Percentiles rank a stretch among this genome's conserved stretches.
phyloP scores from a whole-genome alignment of 2,888 invertebrate species.

The Ophonus ardosiacus region DNA sequence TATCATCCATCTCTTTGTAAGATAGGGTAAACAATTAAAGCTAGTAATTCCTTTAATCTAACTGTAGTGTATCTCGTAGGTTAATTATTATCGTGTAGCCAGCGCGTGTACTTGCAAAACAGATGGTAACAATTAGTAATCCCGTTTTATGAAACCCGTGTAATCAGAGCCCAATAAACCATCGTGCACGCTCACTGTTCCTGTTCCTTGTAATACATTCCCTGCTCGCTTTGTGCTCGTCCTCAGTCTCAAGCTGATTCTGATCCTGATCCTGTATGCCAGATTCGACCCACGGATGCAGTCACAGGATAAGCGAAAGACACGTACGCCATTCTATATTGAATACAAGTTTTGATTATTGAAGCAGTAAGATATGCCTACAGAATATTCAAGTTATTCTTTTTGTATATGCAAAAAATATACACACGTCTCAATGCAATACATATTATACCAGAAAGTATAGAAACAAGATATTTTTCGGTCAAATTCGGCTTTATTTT shows the following conservation, averaged over 20 bases:
- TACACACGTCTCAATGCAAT: too few relatives aligned
- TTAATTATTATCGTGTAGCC: neutral
- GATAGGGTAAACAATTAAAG: neutral
- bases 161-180: constrained; percentile 31
- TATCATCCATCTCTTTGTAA: neutral
- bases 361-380: neutral
- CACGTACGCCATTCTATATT: neutral
- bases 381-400: neutral
- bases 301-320: neutral
- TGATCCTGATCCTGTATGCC: neutral
- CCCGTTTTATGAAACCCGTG: constrained; percentile 30
- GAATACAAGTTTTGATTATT: neutral
- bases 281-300: neutral
- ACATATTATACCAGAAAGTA: too few relatives aligned
- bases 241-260: neutral
- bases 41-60: neutral
- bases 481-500: too few relatives aligned
- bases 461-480: too few relatives aligned
- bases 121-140: constrained; percentile 14
- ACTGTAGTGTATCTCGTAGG: neutral
- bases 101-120: neutral
- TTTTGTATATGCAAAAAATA: too few relatives aligned
- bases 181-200: neutral
- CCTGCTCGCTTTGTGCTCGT: neutral
- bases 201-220: neutral